phyloP scores from a whole-genome alignment of 2,113 vertebrate species.

The Leucosticte australis region DNA sequence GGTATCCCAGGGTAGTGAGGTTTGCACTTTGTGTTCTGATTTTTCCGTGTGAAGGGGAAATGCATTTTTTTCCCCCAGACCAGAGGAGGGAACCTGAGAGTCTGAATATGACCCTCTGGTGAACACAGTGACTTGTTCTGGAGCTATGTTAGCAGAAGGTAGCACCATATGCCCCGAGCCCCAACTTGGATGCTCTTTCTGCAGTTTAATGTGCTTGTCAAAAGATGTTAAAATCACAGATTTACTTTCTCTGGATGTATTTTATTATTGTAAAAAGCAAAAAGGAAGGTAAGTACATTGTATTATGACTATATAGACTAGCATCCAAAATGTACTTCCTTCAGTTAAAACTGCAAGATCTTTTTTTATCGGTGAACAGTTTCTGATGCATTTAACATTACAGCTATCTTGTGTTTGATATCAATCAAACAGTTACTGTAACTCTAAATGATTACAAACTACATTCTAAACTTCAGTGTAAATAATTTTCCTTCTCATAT shows the following conservation, averaged over 20 bases:
- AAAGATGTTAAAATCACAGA: conserved; percentile 88
- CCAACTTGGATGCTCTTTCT: conserved; percentile 92
- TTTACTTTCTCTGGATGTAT: conserved; percentile 67
- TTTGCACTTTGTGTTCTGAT: not conserved
- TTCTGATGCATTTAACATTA: not conserved
- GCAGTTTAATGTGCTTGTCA: conserved; percentile 95
- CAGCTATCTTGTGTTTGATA: not conserved
- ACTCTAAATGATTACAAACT: not conserved
- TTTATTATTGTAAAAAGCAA: conserved; percentile 41
- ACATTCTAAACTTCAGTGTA: not conserved
- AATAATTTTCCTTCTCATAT: not conserved
- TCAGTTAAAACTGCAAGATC: not conserved
- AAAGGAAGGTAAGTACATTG: not conserved
- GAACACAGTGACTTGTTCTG: conserved; percentile 82
- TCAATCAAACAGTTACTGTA: not conserved
- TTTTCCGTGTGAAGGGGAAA: not conserved
- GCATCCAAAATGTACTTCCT: not conserved
- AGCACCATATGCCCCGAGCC: conserved; percentile 90
- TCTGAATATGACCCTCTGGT: conserved; percentile 77
- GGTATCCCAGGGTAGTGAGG: not conserved
- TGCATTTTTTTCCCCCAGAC: not conserved
- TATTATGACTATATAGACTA: not conserved
- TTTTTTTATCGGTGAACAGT: not conserved
- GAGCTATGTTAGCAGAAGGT: conserved; percentile 88
- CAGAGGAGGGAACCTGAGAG: conserved; percentile 77